phyloP scores from a whole-genome alignment of 2,797 vertebrate species.

The Myripristis murdjan region DNA sequence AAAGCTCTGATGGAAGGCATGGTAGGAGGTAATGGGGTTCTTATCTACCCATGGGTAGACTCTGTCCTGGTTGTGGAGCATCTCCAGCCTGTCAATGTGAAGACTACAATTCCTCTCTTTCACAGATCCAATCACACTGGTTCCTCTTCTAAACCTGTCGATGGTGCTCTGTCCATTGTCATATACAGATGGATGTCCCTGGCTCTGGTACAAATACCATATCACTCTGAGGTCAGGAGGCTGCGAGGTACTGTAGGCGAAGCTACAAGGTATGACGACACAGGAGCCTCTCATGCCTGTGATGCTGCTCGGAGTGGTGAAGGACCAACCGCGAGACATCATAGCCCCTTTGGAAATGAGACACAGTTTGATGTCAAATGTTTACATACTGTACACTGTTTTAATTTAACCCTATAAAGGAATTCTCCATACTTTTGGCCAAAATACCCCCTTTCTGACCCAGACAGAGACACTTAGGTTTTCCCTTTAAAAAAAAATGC shows the following conservation, averaged over 20 bases:
- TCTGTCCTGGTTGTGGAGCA: constrained; percentile 45
- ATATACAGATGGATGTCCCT: constrained; percentile 49
- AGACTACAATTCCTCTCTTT: constrained; percentile 63
- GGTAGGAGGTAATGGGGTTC: constrained; percentile 56
- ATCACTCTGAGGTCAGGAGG: constrained; percentile 45
- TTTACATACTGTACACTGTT: too few species aligned
- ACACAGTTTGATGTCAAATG: neutral
- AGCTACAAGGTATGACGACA: constrained; percentile 75
- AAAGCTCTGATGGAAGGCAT: constrained; percentile 12
- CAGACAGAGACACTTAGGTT: too few species aligned
- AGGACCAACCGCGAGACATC: constrained; percentile 59
- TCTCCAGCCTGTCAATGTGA: constrained; percentile 60
- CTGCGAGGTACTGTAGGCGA: constrained; percentile 44
- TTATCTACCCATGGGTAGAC: constrained; percentile 77
- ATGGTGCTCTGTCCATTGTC: neutral
- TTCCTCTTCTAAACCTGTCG: constrained; percentile 45
- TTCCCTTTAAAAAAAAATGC: too few species aligned
- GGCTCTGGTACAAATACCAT: constrained; percentile 69
- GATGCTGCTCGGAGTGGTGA: constrained; percentile 64
- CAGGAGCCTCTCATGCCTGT: constrained; percentile 71
- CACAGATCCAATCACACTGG: constrained; percentile 49
- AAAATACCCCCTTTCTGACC: too few species aligned
- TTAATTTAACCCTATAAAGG: too few species aligned
- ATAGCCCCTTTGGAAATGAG: constrained; percentile 52
- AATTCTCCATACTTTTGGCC: too few species aligned